Percentiles rank a stretch among this genome's conserved stretches.
Conservation (phyloP, 2,113 vertebrate species). For the Pseudois nayaur region DNA sequence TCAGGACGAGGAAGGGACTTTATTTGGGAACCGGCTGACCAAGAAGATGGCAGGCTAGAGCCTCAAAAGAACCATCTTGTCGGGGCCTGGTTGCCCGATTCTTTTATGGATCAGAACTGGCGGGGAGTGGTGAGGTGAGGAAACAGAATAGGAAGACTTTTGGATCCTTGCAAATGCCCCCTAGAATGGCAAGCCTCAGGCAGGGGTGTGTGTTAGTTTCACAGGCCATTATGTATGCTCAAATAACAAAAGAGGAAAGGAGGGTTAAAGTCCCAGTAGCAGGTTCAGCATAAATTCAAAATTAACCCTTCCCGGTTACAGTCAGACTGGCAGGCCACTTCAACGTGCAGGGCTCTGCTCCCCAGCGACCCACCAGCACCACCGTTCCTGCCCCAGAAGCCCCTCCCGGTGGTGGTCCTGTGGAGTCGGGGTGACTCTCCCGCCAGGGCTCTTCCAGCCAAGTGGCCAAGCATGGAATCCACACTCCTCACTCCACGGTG, state of each 20-base stretch:
- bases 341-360: background rate
- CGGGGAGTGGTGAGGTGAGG: background rate
- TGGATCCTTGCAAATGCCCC: fast-evolving
- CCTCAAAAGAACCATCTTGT: background rate
- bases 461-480: background rate
- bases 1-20: background rate
- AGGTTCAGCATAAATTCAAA: background rate
- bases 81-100: background rate
- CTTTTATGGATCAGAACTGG: background rate
- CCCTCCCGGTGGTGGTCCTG: background rate
- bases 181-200: background rate
- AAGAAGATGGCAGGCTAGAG: background rate
- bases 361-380: background rate
- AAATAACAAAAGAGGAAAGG: background rate
- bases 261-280: background rate
- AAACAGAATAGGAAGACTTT: background rate
- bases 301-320: background rate
- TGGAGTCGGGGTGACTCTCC: background rate
- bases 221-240: background rate
- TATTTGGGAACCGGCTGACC: background rate
- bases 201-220: background rate
- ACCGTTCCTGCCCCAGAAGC: fast-evolving
- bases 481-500: fast-evolving
- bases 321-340: background rate
- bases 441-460: background rate